Conservation (phyloP, 37 sponge, comb jelly and placozoan species). For the Hormiphora californensis region DNA sequence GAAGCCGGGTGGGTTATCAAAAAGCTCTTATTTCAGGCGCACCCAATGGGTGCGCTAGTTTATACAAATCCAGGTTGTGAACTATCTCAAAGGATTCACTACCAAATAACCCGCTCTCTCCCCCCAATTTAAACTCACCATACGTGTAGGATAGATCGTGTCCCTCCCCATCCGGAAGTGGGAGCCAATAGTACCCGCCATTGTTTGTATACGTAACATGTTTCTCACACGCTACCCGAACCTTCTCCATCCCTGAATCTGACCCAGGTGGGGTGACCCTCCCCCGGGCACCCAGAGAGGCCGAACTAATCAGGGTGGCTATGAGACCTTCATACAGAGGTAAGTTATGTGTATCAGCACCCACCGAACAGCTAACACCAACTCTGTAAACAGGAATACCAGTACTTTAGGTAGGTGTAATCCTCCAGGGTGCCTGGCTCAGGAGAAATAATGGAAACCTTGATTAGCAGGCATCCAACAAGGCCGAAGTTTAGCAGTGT, state of each 20-base stretch:
- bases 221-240: background rate
- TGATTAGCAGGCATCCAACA: too few relatives aligned
- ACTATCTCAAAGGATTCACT: too few relatives aligned
- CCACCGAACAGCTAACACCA: background rate
- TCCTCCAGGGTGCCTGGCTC: background rate
- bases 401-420: slow-evolving; percentile 9
- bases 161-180: too few relatives aligned
- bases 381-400: background rate
- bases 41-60: too few relatives aligned
- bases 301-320: background rate
- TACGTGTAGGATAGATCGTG: too few relatives aligned
- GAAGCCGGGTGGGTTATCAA: too few relatives aligned
- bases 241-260: background rate
- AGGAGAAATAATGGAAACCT: too few relatives aligned
- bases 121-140: too few relatives aligned
- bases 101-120: too few relatives aligned
- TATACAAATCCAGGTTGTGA: too few relatives aligned
- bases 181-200: slow-evolving; percentile 14
- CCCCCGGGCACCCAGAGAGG: background rate
- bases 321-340: background rate
- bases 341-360: background rate
- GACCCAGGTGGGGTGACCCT: background rate
- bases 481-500: too few relatives aligned
- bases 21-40: too few relatives aligned
- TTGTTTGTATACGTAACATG: background rate